Evolutionary conservation across 2,113 vertebrate genomes (phyloP), one percentile per base, ranked within the genome.

Genomic region (Saimiri boliviensis): DNA sequence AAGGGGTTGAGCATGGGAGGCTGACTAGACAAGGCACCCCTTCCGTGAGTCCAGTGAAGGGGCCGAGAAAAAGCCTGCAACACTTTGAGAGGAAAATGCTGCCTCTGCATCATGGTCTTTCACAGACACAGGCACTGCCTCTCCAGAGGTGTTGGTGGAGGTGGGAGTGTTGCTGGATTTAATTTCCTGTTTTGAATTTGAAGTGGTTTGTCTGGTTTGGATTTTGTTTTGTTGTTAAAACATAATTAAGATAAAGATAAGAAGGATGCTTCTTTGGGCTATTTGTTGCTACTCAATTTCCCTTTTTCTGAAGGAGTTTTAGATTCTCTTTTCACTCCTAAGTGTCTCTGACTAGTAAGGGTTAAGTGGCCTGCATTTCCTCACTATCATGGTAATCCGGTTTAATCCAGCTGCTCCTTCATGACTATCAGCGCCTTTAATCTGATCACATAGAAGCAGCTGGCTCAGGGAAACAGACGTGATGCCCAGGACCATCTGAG

Each of bases 221-320:
- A 30, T 66, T 94, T 92, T 80, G 77, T 73, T 85, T 96, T 89
- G 19, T 27, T 86, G 58, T 56, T 89, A 49, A 58, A 89, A 86
- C 37, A 80, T n/a, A 91, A 79, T 66, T 93, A 88, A 93, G 35
- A 90, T 92, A 45, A 93, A 94, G 37, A 42, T 56, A 82, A 94
- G 49, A 66, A 23, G 89, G 66, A 25, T 45, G 37, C 82, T 87
- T 96, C 37, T 86, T 83, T 86, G 52, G 70, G 13, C 9, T 86
- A 35, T 79, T 79, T 80, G 27, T 63, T 94, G 40, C 30, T 47
- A 74, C 52, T 27, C 8, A n/a, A 11, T 52, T 86, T 56, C 52
- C 19, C n/a, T 52, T 81, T 96, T 93, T 54, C 90, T 68, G 79
- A 93, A 91, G 86, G 73, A 86, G 40, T 80, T 86, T 79, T 40